phyloP scores from a whole-genome alignment of 1,140 invertebrate species.

The Papilio glaucus region DNA sequence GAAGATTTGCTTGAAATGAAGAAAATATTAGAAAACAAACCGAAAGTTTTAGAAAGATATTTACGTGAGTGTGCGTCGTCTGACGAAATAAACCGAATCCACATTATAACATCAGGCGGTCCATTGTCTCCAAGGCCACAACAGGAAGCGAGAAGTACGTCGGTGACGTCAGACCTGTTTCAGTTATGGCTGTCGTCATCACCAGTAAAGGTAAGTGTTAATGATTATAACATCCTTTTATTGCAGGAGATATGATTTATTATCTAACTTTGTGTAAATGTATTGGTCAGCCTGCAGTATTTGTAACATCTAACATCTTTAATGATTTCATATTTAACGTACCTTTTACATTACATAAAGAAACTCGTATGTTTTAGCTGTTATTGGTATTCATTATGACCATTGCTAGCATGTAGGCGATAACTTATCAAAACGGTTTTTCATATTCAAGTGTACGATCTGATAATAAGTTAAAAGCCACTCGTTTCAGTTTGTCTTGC shows the following conservation, averaged over 20 bases:
- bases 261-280: background rate
- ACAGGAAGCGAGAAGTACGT: slow-evolving; percentile 84
- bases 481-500: slow-evolving; percentile 8
- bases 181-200: slow-evolving; percentile 91
- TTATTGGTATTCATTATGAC: background rate
- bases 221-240: slow-evolving; percentile 39
- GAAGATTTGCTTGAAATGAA: slow-evolving; percentile 72
- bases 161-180: slow-evolving; percentile 93
- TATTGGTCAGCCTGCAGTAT: too few species aligned
- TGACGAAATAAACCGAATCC: slow-evolving; percentile 85
- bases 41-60: slow-evolving; percentile 86
- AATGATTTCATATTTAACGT: too few species aligned
- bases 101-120: slow-evolving; percentile 80
- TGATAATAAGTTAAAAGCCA: slow-evolving; percentile 32
- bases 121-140: slow-evolving; percentile 84
- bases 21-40: slow-evolving; percentile 66
- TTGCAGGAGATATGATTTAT: slow-evolving; percentile 21
- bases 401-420: background rate
- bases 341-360: too few species aligned
- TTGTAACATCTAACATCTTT: too few species aligned
- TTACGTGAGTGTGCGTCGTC: slow-evolving; percentile 87
- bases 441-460: slow-evolving; percentile 28
- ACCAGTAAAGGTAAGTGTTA: slow-evolving; percentile 86
- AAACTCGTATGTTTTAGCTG: background rate
- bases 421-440: slow-evolving; percentile 26